A percentile compares a stretch with the other conserved stretches of the same genome.
phyloP scores from a whole-genome alignment of 1,140 invertebrate genomes.

The Neodiprion virginianus region DNA sequence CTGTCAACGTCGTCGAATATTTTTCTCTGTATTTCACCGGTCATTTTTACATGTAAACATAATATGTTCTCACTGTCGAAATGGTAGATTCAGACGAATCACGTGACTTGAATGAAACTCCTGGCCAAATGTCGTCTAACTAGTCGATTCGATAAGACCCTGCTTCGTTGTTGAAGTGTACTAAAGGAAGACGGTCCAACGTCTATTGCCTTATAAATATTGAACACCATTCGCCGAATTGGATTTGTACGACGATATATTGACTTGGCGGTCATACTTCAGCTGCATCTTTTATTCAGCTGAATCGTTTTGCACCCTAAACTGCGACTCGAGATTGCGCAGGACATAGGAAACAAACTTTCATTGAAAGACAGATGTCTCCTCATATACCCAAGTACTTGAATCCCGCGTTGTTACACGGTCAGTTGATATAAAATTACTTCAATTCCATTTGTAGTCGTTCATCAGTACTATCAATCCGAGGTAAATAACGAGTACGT shows the following conservation, averaged over 20 bases:
- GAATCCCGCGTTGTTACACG: too few relatives aligned
- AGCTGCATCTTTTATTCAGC: not conserved
- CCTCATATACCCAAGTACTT: too few relatives aligned
- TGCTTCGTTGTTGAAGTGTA: not conserved
- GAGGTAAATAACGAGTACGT: constrained; percentile 94
- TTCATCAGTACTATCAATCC: constrained; percentile 87
- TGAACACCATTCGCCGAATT: not conserved
- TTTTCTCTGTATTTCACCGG: not conserved
- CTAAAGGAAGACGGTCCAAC: not conserved
- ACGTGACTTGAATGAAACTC: too few relatives aligned
- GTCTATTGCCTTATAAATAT: not conserved
- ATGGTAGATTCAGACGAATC: not conserved
- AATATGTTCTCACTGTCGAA: not conserved
- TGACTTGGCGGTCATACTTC: not conserved
- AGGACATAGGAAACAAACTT: too few relatives aligned
- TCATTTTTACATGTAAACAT: not conserved
- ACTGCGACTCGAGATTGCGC: too few relatives aligned
- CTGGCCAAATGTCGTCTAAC: not conserved
- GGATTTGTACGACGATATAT: not conserved
- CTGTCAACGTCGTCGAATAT: not conserved
- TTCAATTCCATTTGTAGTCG: constrained; percentile 68
- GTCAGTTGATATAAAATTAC: not conserved
- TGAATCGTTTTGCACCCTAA: not conserved
- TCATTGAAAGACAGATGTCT: too few relatives aligned
- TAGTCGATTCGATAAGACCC: not conserved